Evolutionary conservation across 2,797 vertebrate species (phyloP).

Genomic region (Antennarius maculatus): DNA sequence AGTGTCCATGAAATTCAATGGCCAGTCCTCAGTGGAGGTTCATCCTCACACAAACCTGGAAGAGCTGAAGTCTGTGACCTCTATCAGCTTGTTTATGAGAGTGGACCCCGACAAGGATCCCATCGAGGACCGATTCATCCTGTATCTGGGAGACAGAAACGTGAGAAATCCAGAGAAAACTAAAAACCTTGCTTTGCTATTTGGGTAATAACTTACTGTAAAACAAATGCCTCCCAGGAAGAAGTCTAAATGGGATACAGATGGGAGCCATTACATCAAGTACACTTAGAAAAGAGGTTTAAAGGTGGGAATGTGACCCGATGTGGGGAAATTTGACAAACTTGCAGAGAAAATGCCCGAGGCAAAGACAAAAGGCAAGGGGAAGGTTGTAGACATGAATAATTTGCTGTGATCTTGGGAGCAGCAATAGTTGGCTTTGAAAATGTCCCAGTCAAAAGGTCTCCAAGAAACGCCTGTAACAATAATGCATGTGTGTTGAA

Average conservation of each 20-base stretch:
- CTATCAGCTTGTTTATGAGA: slow-evolving; percentile 92
- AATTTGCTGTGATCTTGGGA: slow-evolving; percentile 43
- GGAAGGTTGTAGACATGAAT: slow-evolving; percentile 40
- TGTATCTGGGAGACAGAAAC: slow-evolving; percentile 93
- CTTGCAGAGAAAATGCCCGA: slow-evolving; percentile 16
- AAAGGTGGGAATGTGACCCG: neutral
- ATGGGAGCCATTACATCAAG: slow-evolving; percentile 5
- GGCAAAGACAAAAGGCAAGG: slow-evolving; percentile 40
- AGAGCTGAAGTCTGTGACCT: slow-evolving; percentile 91
- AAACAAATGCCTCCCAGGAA: slow-evolving; percentile 7
- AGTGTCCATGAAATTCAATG: slow-evolving; percentile 97
- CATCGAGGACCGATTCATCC: slow-evolving; percentile 89
- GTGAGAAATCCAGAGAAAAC: slow-evolving; percentile 77
- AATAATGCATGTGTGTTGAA: slow-evolving; percentile 37
- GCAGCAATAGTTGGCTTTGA: slow-evolving; percentile 48
- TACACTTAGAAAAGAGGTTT: neutral
- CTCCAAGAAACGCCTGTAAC: slow-evolving; percentile 51
- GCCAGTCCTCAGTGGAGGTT: slow-evolving; percentile 92
- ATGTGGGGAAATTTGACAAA: slow-evolving; percentile 26
- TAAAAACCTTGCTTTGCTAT: neutral
- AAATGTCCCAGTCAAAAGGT: slow-evolving; percentile 52
- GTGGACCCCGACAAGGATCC: slow-evolving; percentile 83
- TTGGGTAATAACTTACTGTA: slow-evolving; percentile 1
- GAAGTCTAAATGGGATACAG: slow-evolving; percentile 10
- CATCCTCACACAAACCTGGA: slow-evolving; percentile 87